Evolutionary conservation across 2,797 vertebrate genomes (phyloP).

Genomic region (Podarcis lilfordi): DNA sequence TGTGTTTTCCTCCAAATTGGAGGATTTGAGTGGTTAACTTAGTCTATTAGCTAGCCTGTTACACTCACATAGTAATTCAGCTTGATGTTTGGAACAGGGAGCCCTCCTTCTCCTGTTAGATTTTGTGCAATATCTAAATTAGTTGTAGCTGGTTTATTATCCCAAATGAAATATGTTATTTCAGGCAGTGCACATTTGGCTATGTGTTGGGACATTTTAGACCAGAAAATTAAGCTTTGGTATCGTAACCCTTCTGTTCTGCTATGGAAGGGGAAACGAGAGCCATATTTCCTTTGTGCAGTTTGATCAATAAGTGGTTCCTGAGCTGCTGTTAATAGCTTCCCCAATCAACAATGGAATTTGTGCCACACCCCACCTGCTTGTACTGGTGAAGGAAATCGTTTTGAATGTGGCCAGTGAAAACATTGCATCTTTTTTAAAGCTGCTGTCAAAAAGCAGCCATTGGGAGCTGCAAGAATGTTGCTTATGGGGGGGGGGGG

Average conservation of each 20-base stretch:
- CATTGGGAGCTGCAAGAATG: not conserved
- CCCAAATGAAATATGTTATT: not conserved
- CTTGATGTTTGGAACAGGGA: not conserved
- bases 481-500: not conserved
- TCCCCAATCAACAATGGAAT: not conserved
- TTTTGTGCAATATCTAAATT: not conserved
- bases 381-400: not conserved
- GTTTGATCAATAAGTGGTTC: not conserved
- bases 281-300: not conserved
- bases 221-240: not conserved
- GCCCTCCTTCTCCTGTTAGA: not conserved
- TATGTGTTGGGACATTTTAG: not conserved
- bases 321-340: conserved; percentile 1
- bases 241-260: conserved; percentile 1
- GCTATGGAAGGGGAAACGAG: not conserved
- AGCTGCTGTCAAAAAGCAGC: not conserved
- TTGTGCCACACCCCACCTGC: not conserved
- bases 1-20: not conserved
- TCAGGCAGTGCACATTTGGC: not conserved
- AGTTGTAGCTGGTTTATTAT: conserved; percentile 1
- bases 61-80: not conserved
- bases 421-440: not conserved
- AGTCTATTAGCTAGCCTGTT: not conserved
- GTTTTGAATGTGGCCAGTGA: not conserved
- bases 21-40: not conserved